Conservation (phyloP, 2,888 invertebrate species). For the Drosophila longiperda region DNA sequence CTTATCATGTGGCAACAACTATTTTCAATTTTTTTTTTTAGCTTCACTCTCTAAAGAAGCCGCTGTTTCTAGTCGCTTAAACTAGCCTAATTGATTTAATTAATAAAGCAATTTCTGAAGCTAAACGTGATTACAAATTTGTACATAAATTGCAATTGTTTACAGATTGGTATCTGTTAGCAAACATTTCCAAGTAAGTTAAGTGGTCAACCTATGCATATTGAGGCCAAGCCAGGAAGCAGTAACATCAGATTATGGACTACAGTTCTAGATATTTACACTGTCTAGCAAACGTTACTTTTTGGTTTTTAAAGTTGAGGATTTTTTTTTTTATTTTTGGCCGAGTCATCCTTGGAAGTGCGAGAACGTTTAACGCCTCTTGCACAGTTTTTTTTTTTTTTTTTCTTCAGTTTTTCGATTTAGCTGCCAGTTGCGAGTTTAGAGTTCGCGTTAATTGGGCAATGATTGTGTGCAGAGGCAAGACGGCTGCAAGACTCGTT, state of each 20-base stretch:
- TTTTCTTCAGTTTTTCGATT: conserved; percentile 14
- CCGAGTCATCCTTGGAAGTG: conserved; percentile 69
- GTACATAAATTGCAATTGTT: background rate
- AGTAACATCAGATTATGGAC: background rate
- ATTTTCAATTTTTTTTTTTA: no score
- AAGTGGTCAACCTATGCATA: background rate
- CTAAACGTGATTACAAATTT: background rate
- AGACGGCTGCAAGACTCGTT: conserved; percentile 70
- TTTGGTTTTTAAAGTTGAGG: conserved; percentile 25
- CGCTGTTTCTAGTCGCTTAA: background rate
- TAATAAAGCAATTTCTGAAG: no score
- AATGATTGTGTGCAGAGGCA: conserved; percentile 55
- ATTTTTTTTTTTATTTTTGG: conserved; percentile 39
- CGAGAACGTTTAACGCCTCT: conserved; percentile 74
- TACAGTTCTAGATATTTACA: conserved; percentile 14
- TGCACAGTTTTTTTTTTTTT: conserved; percentile 2
- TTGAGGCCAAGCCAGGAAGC: conserved; percentile 16
- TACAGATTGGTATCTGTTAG: background rate
- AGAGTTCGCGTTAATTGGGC: conserved; percentile 73
- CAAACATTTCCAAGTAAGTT: background rate
- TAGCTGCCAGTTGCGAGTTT: conserved; percentile 34
- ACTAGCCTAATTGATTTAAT: no score
- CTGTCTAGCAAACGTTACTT: background rate
- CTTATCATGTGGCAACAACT: background rate
- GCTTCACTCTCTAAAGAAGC: background rate